These are phyloP conservation scores for Lepidotrigona ventralis DNA, from an alignment of 1,140 invertebrate species.

Conservation along the genomic window DNA sequence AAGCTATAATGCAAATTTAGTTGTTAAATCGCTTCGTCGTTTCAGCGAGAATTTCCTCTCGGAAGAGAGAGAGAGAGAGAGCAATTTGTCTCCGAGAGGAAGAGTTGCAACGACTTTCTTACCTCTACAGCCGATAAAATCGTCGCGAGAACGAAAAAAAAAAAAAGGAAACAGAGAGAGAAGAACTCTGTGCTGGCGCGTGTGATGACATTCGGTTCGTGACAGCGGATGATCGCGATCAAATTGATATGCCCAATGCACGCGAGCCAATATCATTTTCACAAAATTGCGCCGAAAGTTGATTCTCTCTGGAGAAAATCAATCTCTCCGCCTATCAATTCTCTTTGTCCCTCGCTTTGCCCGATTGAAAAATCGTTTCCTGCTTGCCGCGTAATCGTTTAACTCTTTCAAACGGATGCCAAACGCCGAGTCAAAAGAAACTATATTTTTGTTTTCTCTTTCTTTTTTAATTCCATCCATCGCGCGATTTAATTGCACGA, in stretches of 20 bases:
- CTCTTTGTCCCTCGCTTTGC: not conserved
- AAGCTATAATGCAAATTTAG: too few species aligned
- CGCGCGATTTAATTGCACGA: not conserved
- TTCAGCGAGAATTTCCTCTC: too few species aligned
- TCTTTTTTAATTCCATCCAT: too few species aligned
- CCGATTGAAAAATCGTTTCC: not conserved
- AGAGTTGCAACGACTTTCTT: too few species aligned
- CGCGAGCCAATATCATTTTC: slow-evolving; percentile 44
- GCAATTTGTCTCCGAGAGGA: too few species aligned
- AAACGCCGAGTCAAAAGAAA: not conserved
- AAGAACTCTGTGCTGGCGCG: not conserved
- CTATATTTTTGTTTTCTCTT: not conserved
- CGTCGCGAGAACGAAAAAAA: too few species aligned
- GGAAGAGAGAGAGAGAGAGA: too few species aligned
- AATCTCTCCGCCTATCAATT: not conserved
- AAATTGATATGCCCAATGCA: slow-evolving; percentile 48
- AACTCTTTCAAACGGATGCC: not conserved
- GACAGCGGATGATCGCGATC: slow-evolving; percentile 34
- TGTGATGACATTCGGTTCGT: slow-evolving; percentile 8
- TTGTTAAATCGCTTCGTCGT: too few species aligned
- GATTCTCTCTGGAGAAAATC: slow-evolving; percentile 10
- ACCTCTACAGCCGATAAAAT: not conserved
- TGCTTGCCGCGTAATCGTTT: not conserved
- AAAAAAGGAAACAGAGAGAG: not conserved
- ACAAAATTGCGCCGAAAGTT: slow-evolving; percentile 39